Evolutionary conservation across 1,140 invertebrate species (phyloP), one percentile per base, ranked within the genome.

Genomic region (Ptiloglossa arizonensis): DNA sequence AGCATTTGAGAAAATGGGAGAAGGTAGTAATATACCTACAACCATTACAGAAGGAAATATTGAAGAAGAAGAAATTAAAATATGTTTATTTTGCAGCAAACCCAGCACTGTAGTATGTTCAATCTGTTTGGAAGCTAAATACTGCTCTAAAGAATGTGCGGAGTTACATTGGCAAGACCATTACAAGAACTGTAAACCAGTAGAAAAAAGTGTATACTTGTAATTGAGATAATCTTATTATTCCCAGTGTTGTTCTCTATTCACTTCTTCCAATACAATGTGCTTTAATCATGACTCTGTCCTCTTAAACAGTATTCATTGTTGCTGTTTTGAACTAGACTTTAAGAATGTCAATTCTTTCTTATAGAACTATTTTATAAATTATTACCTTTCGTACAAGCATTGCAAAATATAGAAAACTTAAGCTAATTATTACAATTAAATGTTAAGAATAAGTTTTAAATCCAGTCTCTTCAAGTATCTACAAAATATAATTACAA

Each of bases 71-170:
- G 52, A 83, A 27, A 41, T 75, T 13, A 69, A 35, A 44, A 35
- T 67, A 38, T 81, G 80, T 67, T 63, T 82, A 60, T 38, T 52
- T 50, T 81, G 80, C 46, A 62, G 63, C 17, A 57, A 60, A 50
- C 74, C 57, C n/a, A 82, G 80, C 22, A 74, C 52, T 6, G 62
- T 85, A 52, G 48, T 22, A n/a, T 83, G 85, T 48, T 22, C 35
- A 3, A 35, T 15, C 5, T 83, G 78, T 60, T 56, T 82, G 24
- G n/a, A 66, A 24, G 79, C 83, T 70, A 48, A 27, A 29, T 87
- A 87, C 52, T 87, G 81, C 60, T 82, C 80, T 9, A 38, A 56
- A 29, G 38, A 50, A 59, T 87, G 86, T 59, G 44, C 59, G 13
- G 6, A 38, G 29, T 35, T 48, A 11, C 50, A 87, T 66, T 87